A percentile compares a stretch with the other conserved stretches of the same genome.
phyloP scores from a whole-genome alignment of 2,797 vertebrate species.

The Poecilia gillii region DNA sequence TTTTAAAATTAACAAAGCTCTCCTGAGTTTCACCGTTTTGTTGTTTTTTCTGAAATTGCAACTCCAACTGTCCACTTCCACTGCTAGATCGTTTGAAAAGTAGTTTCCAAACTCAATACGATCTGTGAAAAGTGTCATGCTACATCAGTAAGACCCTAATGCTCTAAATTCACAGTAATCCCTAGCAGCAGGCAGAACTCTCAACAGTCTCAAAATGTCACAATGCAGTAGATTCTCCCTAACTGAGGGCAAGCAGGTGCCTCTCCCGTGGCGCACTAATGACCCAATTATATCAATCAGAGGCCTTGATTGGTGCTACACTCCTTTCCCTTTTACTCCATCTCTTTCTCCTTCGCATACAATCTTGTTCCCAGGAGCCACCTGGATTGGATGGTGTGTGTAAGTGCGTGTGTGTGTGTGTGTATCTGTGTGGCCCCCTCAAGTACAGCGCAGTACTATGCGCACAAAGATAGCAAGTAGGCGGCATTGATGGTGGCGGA shows the following conservation, averaged over 20 bases:
- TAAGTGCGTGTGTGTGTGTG: constrained; percentile 26
- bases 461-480: constrained; percentile 58
- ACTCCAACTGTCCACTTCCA: constrained; percentile 6
- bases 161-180: constrained; percentile 72
- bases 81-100: constrained; percentile 10
- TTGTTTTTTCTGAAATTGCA: not conserved
- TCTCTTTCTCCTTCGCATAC: constrained; percentile 52
- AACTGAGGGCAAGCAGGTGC: constrained; percentile 77
- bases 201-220: constrained; percentile 75
- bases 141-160: constrained; percentile 66
- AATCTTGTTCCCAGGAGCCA: constrained; percentile 63
- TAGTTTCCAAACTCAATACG: constrained; percentile 30
- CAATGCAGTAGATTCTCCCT: constrained; percentile 76
- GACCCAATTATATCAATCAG: constrained; percentile 87
- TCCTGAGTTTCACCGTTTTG: constrained; percentile 18
- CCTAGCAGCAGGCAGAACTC: constrained; percentile 67
- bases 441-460: constrained; percentile 58
- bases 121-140: constrained; percentile 44
- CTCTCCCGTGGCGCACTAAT: constrained; percentile 82
- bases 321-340: constrained; percentile 62
- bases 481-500: constrained; percentile 40
- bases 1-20: constrained; percentile 16
- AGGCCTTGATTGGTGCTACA: constrained; percentile 81
- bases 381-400: constrained; percentile 67
- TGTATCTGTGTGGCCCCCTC: constrained; percentile 39